Evolutionary conservation across 1,140 invertebrate genomes (phyloP).

Genomic region (Helicoverpa zea): DNA sequence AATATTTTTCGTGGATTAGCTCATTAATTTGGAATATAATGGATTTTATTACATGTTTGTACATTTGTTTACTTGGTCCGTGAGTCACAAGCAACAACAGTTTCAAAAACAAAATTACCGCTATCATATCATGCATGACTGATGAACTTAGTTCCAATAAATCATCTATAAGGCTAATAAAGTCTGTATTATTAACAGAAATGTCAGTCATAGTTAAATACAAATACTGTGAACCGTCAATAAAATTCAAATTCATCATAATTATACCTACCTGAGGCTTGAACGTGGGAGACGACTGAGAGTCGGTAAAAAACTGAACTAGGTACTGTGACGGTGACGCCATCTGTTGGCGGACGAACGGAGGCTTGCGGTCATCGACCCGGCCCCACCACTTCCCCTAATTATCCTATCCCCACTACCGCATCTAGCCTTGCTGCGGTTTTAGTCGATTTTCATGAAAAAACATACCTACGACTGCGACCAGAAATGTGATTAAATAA

Average conservation of each 20-base stretch:
- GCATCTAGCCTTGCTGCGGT: constrained; percentile 62
- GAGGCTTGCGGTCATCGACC: constrained; percentile 64
- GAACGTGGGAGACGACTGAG: constrained; percentile 41
- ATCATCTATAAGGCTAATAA: background rate
- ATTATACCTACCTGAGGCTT: constrained; percentile 39
- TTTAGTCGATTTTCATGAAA: constrained; percentile 62
- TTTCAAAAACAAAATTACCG: no score
- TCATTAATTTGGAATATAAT: background rate
- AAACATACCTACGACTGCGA: constrained; percentile 31
- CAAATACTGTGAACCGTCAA: constrained; percentile 35
- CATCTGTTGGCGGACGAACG: constrained; percentile 49
- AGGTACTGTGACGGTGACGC: constrained; percentile 45
- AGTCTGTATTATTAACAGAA: constrained; percentile 4
- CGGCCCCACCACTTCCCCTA: constrained; percentile 63
- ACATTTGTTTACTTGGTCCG: no score
- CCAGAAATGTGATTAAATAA: background rate
- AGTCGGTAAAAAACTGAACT: constrained; percentile 34
- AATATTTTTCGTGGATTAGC: background rate
- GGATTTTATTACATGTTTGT: no score
- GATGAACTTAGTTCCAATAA: background rate
- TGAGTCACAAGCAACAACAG: no score
- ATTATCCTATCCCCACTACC: constrained; percentile 66
- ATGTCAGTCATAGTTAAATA: constrained; percentile 19
- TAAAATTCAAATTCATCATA: constrained; percentile 46
- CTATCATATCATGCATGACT: background rate